Conservation (phyloP, 1,140 invertebrate species). For the Periplaneta americana region DNA sequence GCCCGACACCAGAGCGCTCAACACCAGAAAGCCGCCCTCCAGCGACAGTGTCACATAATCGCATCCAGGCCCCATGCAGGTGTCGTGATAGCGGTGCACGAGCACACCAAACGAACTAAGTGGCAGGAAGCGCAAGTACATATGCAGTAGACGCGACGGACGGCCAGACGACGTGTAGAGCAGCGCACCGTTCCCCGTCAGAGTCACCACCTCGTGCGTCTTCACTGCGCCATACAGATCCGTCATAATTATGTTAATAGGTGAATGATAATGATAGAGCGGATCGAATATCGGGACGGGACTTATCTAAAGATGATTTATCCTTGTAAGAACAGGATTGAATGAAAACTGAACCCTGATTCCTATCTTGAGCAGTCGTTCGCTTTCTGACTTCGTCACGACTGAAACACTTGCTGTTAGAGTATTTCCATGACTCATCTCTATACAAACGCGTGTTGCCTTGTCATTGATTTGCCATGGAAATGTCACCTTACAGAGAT, state of each 20-base stretch:
- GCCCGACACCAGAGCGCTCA: neutral
- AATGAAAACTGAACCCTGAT: too few relatives aligned
- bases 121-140: slow-evolving; percentile 4
- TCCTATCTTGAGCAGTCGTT: too few relatives aligned
- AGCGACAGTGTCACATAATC: neutral
- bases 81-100: neutral
- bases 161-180: neutral
- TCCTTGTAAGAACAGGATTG: neutral
- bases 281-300: neutral
- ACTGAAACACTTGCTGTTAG: too few relatives aligned
- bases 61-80: neutral
- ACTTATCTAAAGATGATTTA: neutral
- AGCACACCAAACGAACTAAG: neutral
- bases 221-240: neutral
- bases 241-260: neutral
- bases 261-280: too few relatives aligned
- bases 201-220: neutral
- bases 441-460: too few relatives aligned
- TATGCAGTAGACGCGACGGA: neutral
- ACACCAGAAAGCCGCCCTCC: neutral
- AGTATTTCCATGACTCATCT: too few relatives aligned
- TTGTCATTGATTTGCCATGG: too few relatives aligned
- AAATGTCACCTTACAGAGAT: too few relatives aligned
- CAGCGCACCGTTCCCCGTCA: neutral
- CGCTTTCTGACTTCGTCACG: too few relatives aligned